phyloP scores from a whole-genome alignment of 2,797 vertebrate species.

The Parambassis ranga region DNA sequence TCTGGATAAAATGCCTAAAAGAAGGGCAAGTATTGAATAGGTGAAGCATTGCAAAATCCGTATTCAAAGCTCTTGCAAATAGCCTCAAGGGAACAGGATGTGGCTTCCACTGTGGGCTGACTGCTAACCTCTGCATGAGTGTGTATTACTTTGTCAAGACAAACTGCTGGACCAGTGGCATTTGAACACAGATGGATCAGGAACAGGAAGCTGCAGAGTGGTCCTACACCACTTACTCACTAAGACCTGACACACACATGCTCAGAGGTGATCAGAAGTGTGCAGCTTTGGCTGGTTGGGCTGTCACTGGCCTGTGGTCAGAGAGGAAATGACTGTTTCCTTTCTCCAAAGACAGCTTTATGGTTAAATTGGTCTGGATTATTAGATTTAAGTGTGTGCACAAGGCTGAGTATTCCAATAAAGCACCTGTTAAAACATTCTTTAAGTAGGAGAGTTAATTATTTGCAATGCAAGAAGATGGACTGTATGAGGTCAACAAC shows the following conservation, averaged over 20 bases:
- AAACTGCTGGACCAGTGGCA: neutral
- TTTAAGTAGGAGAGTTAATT: constrained; percentile 39
- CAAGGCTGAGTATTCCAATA: constrained; percentile 30
- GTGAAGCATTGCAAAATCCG: neutral
- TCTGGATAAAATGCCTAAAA: neutral
- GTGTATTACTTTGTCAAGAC: constrained; percentile 21
- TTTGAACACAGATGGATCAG: constrained; percentile 39
- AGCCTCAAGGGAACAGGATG: constrained; percentile 53
- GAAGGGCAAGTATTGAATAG: neutral
- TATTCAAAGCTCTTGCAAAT: constrained; percentile 11
- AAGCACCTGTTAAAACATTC: constrained; percentile 75
- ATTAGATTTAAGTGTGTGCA: constrained; percentile 65
- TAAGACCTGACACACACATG: constrained; percentile 11
- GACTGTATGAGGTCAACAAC: neutral
- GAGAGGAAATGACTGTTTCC: constrained; percentile 68
- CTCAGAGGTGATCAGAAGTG: constrained; percentile 30
- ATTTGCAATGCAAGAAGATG: constrained; percentile 28
- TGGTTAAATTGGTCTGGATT: constrained; percentile 61
- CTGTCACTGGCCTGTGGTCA: constrained; percentile 28
- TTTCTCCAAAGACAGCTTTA: constrained; percentile 59
- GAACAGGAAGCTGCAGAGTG: constrained; percentile 55
- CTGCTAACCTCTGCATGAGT: constrained; percentile 18
- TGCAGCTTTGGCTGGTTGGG: constrained; percentile 11
- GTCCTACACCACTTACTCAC: constrained; percentile 43
- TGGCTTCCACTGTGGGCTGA: constrained; percentile 29